A percentile compares a stretch with the other conserved stretches of the same genome.
phyloP scores from a whole-genome alignment of 2,797 vertebrate species.

The Pteronotus mesoamericanus region DNA sequence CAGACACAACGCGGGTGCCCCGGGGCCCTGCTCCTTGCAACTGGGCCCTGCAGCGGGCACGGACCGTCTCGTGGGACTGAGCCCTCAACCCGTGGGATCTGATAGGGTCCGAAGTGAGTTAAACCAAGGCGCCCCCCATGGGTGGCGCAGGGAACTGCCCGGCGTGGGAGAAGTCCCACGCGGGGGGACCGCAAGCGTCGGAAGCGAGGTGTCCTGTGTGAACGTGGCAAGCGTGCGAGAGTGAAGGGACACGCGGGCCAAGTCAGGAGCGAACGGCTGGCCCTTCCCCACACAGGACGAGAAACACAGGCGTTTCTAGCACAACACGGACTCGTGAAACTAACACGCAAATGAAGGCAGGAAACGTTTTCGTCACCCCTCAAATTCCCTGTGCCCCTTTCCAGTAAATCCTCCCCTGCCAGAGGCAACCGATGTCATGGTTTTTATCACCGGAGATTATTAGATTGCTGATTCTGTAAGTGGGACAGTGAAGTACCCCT shows the following conservation, averaged over 20 bases:
- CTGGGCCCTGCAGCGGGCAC: rapidly evolving
- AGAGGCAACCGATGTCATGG: background rate
- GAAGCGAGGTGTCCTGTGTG: background rate
- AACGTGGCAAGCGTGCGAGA: no score
- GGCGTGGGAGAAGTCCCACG: background rate
- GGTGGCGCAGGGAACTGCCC: background rate
- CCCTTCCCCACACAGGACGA: background rate
- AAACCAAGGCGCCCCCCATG: background rate
- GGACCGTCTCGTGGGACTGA: background rate
- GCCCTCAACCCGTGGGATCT: no score
- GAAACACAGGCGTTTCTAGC: background rate
- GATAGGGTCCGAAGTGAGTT: background rate
- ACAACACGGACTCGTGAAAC: background rate
- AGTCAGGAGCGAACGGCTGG: background rate
- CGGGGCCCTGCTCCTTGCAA: background rate
- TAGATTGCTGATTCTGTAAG: background rate
- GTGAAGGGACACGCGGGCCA: background rate
- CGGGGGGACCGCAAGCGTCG: background rate
- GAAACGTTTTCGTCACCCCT: background rate
- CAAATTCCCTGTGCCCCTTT: background rate
- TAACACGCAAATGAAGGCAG: background rate
- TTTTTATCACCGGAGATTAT: background rate
- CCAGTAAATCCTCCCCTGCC: background rate
- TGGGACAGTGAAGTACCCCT: rapidly evolving
- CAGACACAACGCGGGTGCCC: background rate